Evolutionary conservation across 2,797 vertebrate genomes (phyloP).

Genomic region (Cryptoblepharus egeriae): DNA sequence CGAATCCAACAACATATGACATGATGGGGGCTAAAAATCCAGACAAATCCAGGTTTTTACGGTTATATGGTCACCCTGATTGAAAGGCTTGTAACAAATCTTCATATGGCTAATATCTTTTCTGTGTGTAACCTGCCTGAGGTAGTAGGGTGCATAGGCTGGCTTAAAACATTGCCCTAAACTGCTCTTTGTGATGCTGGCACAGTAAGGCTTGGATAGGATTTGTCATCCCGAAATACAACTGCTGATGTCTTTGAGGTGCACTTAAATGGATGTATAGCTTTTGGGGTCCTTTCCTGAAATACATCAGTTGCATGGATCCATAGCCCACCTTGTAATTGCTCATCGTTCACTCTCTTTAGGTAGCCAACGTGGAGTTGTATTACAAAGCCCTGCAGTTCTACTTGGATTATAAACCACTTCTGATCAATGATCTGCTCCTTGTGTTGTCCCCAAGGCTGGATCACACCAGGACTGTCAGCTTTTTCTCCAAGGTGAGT

Average conservation of each 20-base stretch:
- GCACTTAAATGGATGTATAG: not conserved
- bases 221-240: not conserved
- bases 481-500: slow-evolving; percentile 88
- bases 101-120: not conserved
- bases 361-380: slow-evolving; percentile 93
- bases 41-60: no score
- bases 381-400: slow-evolving; percentile 92
- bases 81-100: not conserved
- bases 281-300: not conserved
- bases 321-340: slow-evolving; percentile 14
- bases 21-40: no score
- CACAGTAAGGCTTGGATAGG: no score
- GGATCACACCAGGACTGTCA: slow-evolving; percentile 89
- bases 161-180: not conserved
- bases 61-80: no score
- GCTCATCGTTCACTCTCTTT: slow-evolving; percentile 1
- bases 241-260: not conserved
- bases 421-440: slow-evolving; percentile 90
- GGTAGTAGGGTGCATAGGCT: not conserved
- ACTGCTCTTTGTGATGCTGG: not conserved
- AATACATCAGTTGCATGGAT: not conserved
- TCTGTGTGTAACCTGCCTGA: not conserved
- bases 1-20: no score
- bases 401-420: slow-evolving; percentile 90
- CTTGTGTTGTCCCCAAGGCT: slow-evolving; percentile 88